phyloP scores from a whole-genome alignment of 1,140 invertebrate genomes.

The Lamellibrachia luymesi region DNA sequence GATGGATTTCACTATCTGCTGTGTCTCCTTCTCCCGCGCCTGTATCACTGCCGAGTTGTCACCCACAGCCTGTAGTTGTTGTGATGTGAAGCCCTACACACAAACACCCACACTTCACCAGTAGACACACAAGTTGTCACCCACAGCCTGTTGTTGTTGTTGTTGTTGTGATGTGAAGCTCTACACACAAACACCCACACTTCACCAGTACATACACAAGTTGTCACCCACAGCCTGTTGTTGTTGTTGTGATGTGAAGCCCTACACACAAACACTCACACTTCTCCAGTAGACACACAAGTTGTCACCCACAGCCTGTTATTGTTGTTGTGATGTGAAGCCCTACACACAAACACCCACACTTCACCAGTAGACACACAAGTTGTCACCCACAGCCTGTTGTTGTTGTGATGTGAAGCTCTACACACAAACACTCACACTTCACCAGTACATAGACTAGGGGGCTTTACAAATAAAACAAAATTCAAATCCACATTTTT shows the following conservation, averaged over 20 bases:
- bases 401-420: conserved; percentile 64
- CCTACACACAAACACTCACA: conserved; percentile 34
- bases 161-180: conserved; percentile 64
- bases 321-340: conserved; percentile 60
- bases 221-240: conserved; percentile 84
- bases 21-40: conserved; percentile 85
- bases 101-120: neutral
- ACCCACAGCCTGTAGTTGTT: conserved; percentile 77
- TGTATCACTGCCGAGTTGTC: conserved; percentile 75
- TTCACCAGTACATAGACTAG: conserved; percentile 34
- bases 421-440: conserved; percentile 32
- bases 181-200: conserved; percentile 33
- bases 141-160: conserved; percentile 74
- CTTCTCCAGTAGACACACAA: conserved; percentile 33
- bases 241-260: conserved; percentile 60
- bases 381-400: conserved; percentile 81
- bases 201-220: conserved; percentile 32
- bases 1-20: conserved; percentile 87
- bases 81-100: conserved; percentile 54
- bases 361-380: neutral
- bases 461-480: too few relatives aligned
- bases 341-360: conserved; percentile 36
- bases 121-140: conserved; percentile 67
- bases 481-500: too few relatives aligned
- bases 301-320: conserved; percentile 82